Evolutionary conservation across 2,888 invertebrate species (phyloP), one percentile per base, ranked within the genome.

Genomic region (Drosophila histrio): DNA sequence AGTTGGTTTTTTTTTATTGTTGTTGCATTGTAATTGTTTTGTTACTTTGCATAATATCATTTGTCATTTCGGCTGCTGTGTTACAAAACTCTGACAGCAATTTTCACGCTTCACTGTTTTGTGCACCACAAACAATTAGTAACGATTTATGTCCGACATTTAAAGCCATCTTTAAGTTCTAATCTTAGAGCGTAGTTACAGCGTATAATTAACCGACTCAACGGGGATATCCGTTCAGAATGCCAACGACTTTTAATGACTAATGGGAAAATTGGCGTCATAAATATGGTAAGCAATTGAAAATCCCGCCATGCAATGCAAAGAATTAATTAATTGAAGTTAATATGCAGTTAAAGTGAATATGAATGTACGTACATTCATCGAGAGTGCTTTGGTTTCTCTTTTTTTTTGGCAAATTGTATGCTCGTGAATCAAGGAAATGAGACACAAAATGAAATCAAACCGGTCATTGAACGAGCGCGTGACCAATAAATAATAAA

Each of bases 391-490:
- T 50, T 52, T 38, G 13, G 17, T 39, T 52, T 52, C 52, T 39
- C 38, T 52, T 52, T 53, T 39, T 28, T 52, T 52, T 53, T 53
- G 52, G 36, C 3, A 36, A 19, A 9, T 11, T 13, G 22, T n/a
- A n/a, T 28, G 46, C 19, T 34, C 22, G 36, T 34, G 22, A 34
- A 53, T 26, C 34, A 70, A 53, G 64, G 44, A 59, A 69, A 56
- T 69, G 53, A 61, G 28, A 39, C 47, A 32, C 17, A 34, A 46
- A 17, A 17, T 24, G 32, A 67, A 34, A 43, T 32, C 24, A 65
- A 72, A 73, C 39, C 66, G 66, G 77, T 73, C 73, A 58, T 66
- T 61, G 60, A 61, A 58, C 50, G 46, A 41, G 72, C 66, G 60
- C 72, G 72, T 76, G 58, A 66, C 41, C 38, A 32, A 17, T 28